Conservation (phyloP, 2,888 invertebrate genomes). For the Chaetogeoica ovagalla region DNA sequence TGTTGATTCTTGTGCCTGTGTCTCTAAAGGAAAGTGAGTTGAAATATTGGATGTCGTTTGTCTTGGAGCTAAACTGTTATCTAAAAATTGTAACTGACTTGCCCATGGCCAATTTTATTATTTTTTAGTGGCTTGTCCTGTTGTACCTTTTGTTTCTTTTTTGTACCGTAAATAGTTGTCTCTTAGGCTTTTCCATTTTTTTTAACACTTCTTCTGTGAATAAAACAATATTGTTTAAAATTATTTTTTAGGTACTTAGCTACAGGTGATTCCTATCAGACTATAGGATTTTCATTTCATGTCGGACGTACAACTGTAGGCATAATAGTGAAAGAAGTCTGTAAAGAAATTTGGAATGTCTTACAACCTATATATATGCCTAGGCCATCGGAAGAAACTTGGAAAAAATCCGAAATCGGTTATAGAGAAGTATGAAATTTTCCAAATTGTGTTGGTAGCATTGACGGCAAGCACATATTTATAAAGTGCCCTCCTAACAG, state of each 20-base stretch:
- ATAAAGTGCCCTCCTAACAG: conserved; percentile 29
- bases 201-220: background rate
- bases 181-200: conserved; percentile 33
- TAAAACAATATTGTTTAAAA: conserved; percentile 17
- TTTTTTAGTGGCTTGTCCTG: conserved; percentile 24
- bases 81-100: no score
- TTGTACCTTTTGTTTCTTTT: conserved; percentile 29
- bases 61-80: conserved; percentile 23
- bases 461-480: conserved; percentile 18
- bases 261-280: conserved; percentile 39
- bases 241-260: conserved; percentile 32
- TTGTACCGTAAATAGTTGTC: conserved; percentile 33
- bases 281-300: conserved; percentile 34
- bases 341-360: conserved; percentile 57
- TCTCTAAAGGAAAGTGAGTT: conserved; percentile 26
- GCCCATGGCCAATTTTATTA: conserved; percentile 20
- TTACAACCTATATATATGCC: conserved; percentile 55
- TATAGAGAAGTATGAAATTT: conserved; percentile 22
- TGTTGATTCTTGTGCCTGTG: conserved; percentile 19
- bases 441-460: background rate
- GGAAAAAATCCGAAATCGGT: conserved; percentile 51
- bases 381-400: conserved; percentile 48
- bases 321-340: conserved; percentile 58
- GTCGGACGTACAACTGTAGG: no score
- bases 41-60: no score